Conservation (phyloP, 2,113 vertebrate genomes). For the Eleginops maclovinus region DNA sequence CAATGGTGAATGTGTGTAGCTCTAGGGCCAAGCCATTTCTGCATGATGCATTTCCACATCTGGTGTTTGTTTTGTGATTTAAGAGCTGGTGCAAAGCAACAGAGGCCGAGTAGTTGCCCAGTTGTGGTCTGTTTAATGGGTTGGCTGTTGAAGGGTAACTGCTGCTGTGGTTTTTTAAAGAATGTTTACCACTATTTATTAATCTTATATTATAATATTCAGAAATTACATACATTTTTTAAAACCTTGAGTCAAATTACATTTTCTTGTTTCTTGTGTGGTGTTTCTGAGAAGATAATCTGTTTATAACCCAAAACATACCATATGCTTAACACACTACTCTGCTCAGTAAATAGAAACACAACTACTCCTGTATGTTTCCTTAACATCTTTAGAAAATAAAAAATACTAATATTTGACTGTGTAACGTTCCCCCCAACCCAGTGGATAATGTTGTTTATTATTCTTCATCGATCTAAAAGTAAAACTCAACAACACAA, state of each 20-base stretch:
- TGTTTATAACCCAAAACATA: not conserved
- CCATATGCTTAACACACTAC: not conserved
- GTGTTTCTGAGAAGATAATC: not conserved
- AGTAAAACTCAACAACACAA: slow-evolving; percentile 14
- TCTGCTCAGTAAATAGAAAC: not conserved
- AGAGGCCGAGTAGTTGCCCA: slow-evolving; percentile 21
- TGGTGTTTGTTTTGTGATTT: slow-evolving; percentile 41
- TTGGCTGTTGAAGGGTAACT: slow-evolving; percentile 10
- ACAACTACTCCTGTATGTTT: not conserved
- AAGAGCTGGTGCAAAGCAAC: slow-evolving; percentile 31
- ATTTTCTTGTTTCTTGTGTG: slow-evolving; percentile 7
- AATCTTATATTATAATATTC: slow-evolving; percentile 4
- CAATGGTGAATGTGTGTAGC: slow-evolving; percentile 14
- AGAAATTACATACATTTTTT: not conserved
- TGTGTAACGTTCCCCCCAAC: not conserved
- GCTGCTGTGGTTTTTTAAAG: slow-evolving; percentile 26
- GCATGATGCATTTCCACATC: slow-evolving; percentile 37
- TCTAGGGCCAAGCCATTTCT: slow-evolving; percentile 18
- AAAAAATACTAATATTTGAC: not conserved
- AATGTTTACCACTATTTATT: slow-evolving; percentile 13
- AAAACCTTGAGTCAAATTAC: not conserved
- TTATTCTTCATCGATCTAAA: slow-evolving; percentile 14
- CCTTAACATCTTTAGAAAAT: not conserved
- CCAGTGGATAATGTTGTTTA: slow-evolving; percentile 9
- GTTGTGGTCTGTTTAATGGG: slow-evolving; percentile 38